These are phyloP conservation scores for Apoderus coryli DNA, from an alignment of 2,888 invertebrate genomes.

Conservation along the genomic window DNA sequence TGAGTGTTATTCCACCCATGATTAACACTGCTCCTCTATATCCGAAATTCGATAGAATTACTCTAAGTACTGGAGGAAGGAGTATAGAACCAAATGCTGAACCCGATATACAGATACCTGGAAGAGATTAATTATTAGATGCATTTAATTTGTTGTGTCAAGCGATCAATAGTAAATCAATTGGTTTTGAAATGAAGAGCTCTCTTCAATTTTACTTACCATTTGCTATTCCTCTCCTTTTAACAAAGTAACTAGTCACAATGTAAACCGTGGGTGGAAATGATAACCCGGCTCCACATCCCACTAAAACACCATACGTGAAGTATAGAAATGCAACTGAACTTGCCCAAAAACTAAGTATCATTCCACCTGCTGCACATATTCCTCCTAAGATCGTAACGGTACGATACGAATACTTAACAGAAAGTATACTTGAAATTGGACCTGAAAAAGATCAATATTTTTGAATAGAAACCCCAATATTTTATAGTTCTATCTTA, in stretches of 20 bases:
- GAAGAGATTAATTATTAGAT: no score
- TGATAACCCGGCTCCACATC: constrained; percentile 69
- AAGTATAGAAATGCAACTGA: constrained; percentile 67
- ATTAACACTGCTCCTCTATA: constrained; percentile 69
- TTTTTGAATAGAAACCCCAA: no score
- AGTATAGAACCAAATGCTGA: constrained; percentile 77
- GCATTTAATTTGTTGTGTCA: no score
- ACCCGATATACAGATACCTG: constrained; percentile 76
- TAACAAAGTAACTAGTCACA: constrained; percentile 74
- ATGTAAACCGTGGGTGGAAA: constrained; percentile 85
- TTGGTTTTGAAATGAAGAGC: no score
- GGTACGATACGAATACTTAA: constrained; percentile 69
- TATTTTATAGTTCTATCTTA: no score
- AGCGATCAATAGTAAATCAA: no score
- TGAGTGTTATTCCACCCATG: constrained; percentile 67
- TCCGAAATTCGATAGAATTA: constrained; percentile 57
- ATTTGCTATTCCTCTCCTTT: constrained; percentile 66
- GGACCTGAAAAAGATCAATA: constrained; percentile 75
- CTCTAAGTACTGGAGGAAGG: constrained; percentile 60
- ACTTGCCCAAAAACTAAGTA: constrained; percentile 65
- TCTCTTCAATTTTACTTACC: no score
- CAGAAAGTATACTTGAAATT: constrained; percentile 68
- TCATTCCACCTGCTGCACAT: constrained; percentile 72
- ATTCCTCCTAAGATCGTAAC: constrained; percentile 73
- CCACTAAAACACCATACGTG: constrained; percentile 71